Percentiles rank a stretch among this genome's conserved stretches.
Evolutionary conservation across 2,888 invertebrate species (phyloP).

Genomic region (Lasioglossum marginatum): DNA sequence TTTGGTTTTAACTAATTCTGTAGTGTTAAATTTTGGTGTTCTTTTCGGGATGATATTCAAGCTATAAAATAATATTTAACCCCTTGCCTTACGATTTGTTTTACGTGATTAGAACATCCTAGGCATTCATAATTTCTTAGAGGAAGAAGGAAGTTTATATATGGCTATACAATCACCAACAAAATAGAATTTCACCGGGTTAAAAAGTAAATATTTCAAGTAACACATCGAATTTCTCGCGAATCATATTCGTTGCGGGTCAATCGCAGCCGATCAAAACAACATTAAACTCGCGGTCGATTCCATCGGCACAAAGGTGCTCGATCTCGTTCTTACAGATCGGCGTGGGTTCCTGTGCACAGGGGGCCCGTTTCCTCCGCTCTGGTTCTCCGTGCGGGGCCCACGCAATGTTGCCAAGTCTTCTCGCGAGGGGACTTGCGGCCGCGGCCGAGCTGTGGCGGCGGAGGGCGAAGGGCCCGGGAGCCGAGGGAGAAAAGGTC

Average conservation of each 20-base stretch:
- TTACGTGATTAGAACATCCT: too few species aligned
- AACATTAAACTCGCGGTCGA: constrained; percentile 41
- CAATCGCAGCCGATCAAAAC: constrained; percentile 4
- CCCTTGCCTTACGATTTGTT: too few species aligned
- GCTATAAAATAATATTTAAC: too few species aligned
- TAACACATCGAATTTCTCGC: not conserved
- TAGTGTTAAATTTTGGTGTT: too few species aligned
- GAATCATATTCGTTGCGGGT: not conserved
- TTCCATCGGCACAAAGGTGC: constrained; percentile 54
- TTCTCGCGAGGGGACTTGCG: constrained; percentile 38
- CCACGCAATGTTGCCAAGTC: constrained; percentile 69
- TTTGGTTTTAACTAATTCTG: too few species aligned
- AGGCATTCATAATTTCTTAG: too few species aligned
- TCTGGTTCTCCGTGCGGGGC: constrained; percentile 55
- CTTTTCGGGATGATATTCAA: too few species aligned
- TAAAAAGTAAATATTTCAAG: not conserved
- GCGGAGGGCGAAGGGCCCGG: constrained; percentile 48
- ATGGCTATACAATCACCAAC: too few species aligned
- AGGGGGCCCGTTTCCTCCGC: constrained; percentile 49
- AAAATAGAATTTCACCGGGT: too few species aligned
- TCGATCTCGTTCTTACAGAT: constrained; percentile 56
- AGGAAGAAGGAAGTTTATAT: too few species aligned
- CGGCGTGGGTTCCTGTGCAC: constrained; percentile 33
- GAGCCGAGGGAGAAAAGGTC: constrained; percentile 62
- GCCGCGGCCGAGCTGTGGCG: not conserved